Evolutionary conservation across 2,888 invertebrate genomes (phyloP), one percentile per base, ranked within the genome.

Genomic region (Catocala fraxini): DNA sequence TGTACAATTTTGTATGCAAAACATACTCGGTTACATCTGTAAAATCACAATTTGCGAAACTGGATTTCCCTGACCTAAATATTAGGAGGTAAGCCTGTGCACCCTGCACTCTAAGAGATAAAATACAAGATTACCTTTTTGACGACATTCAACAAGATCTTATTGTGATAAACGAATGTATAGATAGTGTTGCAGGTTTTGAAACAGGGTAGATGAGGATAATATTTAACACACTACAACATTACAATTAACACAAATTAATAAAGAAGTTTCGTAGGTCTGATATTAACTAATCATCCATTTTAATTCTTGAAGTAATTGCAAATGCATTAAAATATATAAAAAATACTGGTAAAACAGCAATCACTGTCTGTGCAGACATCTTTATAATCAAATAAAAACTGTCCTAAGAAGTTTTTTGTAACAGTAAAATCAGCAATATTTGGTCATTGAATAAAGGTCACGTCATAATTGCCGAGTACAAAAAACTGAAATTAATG

Each of bases 1-100:
- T 68, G 67, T 63, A 56, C 52, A 74, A 63, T 79, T 81, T 75
- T 56, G 77, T 77, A 83, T 83, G 81, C 83, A 63, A 58, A 51
- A 56, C 71, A 56, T 60, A 64, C 60, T 75, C 68, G 65, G 60
- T 79, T 81, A 74, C 78, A 74, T 80, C 52, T 78, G 59, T 59
- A 60, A 71, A 75, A 64, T 76, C 74, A 64, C 59, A 59, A 72
- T 71, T 78, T 73, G 68, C 70, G 68, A 69, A 75, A 78, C 79
- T 66, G 62, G 70, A 67, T 79, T 75, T 76, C 83, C 84, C 76
- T 85, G 85, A 85, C 82, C 80, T 56, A 79, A 81, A 83, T 81
- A 66, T 79, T 66, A 77, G 71, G 63, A 81, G 83, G 80, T 81
- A 82, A 82, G 75, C 58, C 53, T 12, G 25, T 51, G 9, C 45